Conservation (phyloP, 1,140 invertebrate genomes). For the Pinna nobilis region DNA sequence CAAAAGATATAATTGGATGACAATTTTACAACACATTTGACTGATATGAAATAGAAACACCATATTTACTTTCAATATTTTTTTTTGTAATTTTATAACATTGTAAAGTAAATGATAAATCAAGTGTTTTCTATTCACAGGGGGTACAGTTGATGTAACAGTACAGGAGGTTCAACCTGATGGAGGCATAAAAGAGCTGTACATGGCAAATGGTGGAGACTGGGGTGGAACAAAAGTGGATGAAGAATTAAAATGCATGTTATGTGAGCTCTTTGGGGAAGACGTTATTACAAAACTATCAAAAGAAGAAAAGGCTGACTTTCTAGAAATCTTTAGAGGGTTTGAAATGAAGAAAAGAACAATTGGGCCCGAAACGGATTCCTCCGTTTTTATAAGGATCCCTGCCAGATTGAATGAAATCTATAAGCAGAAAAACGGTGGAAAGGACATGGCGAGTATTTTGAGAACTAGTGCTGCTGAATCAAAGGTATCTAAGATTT, state of each 20-base stretch:
- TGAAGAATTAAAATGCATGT: constrained; percentile 21
- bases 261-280: constrained; percentile 23
- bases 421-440: constrained; percentile 14
- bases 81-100: too few relatives aligned
- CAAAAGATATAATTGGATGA: too few relatives aligned
- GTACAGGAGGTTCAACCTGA: constrained; percentile 77
- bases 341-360: constrained; percentile 45
- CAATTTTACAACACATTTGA: too few relatives aligned
- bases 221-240: constrained; percentile 74
- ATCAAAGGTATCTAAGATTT: too few relatives aligned
- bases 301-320: constrained; percentile 19
- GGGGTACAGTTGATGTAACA: constrained; percentile 80
- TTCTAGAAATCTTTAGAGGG: constrained; percentile 27
- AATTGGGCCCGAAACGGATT: neutral
- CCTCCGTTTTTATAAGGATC: constrained; percentile 25
- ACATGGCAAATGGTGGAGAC: constrained; percentile 79
- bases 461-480: too few relatives aligned
- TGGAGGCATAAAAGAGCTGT: constrained; percentile 77
- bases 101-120: too few relatives aligned
- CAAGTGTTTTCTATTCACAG: too few relatives aligned
- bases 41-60: too few relatives aligned
- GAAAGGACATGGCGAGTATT: too few relatives aligned
- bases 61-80: too few relatives aligned
- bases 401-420: constrained; percentile 21
- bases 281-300: constrained; percentile 16